Evolutionary conservation across 2,888 invertebrate genomes (phyloP).

Genomic region (Nesidiocoris tenuis): DNA sequence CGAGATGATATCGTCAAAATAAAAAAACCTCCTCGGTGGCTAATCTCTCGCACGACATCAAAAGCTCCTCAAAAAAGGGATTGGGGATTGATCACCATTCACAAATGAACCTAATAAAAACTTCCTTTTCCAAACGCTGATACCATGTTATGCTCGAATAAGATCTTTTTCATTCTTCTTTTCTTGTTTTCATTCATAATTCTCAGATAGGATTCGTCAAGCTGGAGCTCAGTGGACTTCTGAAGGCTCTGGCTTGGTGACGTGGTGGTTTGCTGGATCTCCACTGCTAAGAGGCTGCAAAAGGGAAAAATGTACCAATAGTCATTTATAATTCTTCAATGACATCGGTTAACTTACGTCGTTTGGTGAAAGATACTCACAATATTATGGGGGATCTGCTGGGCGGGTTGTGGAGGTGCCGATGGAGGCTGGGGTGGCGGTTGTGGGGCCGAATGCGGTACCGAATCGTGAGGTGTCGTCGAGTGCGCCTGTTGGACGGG

Average conservation of each 20-base stretch:
- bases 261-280: conserved; percentile 80
- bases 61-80: not conserved
- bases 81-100: not conserved
- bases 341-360: too few species aligned
- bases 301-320: conserved; percentile 7
- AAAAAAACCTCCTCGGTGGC: not conserved
- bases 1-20: not conserved
- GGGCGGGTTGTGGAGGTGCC: conserved; percentile 54
- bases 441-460: conserved; percentile 58
- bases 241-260: conserved; percentile 67
- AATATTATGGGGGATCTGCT: conserved; percentile 58
- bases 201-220: conserved; percentile 17
- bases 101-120: not conserved
- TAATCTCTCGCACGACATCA: not conserved
- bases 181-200: not conserved
- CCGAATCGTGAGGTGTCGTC: conserved; percentile 75
- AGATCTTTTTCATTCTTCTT: not conserved
- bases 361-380: too few species aligned
- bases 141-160: not conserved
- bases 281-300: conserved; percentile 76
- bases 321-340: too few species aligned
- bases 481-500: conserved; percentile 85
- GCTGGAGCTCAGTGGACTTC: conserved; percentile 34
- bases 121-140: not conserved
- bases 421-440: conserved; percentile 52